phyloP scores from a whole-genome alignment of 2,888 invertebrate genomes.

The Cordilura impudica region DNA sequence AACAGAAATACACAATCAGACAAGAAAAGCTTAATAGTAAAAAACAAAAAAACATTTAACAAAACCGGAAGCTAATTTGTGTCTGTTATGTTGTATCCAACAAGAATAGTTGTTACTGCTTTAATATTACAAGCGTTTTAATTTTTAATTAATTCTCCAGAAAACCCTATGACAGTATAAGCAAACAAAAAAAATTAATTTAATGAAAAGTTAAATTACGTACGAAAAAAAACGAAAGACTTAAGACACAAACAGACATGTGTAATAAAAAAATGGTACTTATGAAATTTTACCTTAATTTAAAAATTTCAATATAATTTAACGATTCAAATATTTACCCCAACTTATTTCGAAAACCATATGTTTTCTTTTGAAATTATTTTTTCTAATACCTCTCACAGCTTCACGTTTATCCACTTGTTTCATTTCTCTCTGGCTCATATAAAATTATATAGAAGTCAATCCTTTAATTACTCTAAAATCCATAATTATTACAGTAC shows the following conservation, averaged over 20 bases:
- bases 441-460: background rate
- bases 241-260: background rate
- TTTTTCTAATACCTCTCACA: background rate
- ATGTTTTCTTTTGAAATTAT: background rate
- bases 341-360: background rate
- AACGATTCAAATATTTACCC: background rate
- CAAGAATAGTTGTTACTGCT: background rate
- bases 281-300: too few species aligned
- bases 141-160: slow-evolving; percentile 32
- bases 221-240: background rate
- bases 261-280: background rate
- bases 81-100: slow-evolving; percentile 24
- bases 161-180: slow-evolving; percentile 19
- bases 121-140: slow-evolving; percentile 34
- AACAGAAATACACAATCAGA: slow-evolving; percentile 15
- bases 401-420: slow-evolving; percentile 12
- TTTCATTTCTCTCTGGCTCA: background rate
- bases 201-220: background rate
- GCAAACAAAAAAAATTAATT: background rate
- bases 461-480: slow-evolving; percentile 53
- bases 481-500: slow-evolving; percentile 50
- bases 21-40: slow-evolving; percentile 6
- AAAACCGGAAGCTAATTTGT: slow-evolving; percentile 56
- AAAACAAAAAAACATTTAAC: slow-evolving; percentile 6
- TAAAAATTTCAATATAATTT: too few species aligned